Evolutionary conservation across 2,113 vertebrate species (phyloP), one percentile per base, ranked within the genome.

Genomic region (Sisor rabdophorus): DNA sequence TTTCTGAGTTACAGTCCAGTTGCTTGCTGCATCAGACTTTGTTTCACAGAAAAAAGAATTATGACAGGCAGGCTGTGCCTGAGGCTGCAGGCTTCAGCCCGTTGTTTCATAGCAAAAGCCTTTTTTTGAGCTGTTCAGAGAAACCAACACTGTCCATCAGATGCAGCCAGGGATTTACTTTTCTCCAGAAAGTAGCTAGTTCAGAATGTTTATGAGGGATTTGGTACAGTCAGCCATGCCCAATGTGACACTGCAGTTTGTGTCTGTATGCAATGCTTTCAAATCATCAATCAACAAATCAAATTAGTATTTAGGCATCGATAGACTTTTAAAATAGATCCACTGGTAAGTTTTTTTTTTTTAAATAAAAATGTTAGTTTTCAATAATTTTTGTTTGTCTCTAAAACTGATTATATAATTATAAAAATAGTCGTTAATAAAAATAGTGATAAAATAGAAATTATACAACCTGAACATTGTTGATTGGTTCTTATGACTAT

Each of bases 11-110:
- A 11, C 59, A 24, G 75, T 71, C 78, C 67, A 50, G 56, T 67
- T 75, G 52, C 76, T 53, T 73, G 59, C 73, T 56, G 54, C 36
- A 79, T 75, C 67, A 71, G 74, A 26, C 32, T 68, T 59, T 77
- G 44, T 73, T 68, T 80, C 71, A 65, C 32, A 78, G 24, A 20
- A 55, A n/a, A 72, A 50, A 75, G 61, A 61, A 55, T 30, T 76
- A 76, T 79, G 81, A 82, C 73, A 80, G 73, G 76, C 74, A 78
- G 69, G 75, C 71, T 76, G 69, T 72, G 80, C 85, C 79, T 63
- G 40, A 15, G 80, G 85, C 81, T 85, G 73, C 81, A 71, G 72
- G 81, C 76, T 81, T 84, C 40, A 71, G 44, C 68, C 80, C 55
- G 80, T 70, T 67, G 32, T 74, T 80, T 73, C 84, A 63, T 76